Percentiles rank a stretch among this genome's conserved stretches.
These are phyloP conservation scores for Ageneiosus marmoratus DNA, from an alignment of 2,113 vertebrate species.

Conservation along the genomic window DNA sequence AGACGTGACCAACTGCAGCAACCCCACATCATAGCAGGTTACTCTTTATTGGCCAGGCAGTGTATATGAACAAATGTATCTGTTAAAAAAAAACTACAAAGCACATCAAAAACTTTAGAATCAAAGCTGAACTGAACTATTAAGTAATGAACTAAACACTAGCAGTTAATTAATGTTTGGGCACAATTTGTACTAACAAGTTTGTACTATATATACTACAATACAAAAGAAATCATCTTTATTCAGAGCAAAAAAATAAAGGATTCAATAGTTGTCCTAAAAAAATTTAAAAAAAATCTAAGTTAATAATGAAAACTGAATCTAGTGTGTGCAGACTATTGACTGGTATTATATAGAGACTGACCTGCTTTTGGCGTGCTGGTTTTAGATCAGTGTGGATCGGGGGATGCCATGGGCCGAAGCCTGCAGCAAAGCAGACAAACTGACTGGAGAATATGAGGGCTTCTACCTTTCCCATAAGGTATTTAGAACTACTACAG, in stretches of 20 bases:
- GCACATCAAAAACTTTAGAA: too few relatives aligned
- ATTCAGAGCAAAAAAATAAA: background rate
- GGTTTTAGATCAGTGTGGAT: constrained; percentile 89
- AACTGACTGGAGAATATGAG: constrained; percentile 77
- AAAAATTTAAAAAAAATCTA: too few relatives aligned
- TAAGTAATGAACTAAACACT: background rate
- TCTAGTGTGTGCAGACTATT: background rate
- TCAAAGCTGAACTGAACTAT: background rate
- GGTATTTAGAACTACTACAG: constrained; percentile 62
- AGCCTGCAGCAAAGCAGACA: constrained; percentile 78
- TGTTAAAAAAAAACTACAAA: background rate
- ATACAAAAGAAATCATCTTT: background rate
- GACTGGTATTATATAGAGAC: background rate
- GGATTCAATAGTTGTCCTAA: background rate
- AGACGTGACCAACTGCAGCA: too few relatives aligned
- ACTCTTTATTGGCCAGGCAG: too few relatives aligned
- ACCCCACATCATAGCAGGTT: too few relatives aligned
- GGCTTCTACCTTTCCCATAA: constrained; percentile 94
- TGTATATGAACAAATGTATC: background rate
- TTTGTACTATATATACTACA: background rate
- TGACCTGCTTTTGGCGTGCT: background rate
- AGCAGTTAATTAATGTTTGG: background rate
- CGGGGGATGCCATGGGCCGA: constrained; percentile 91
- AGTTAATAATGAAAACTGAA: background rate
- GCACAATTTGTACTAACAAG: too few relatives aligned